A percentile compares a stretch with the other conserved stretches of the same genome.
phyloP scores from a whole-genome alignment of 2,797 vertebrate species.

The Lates japonicus region DNA sequence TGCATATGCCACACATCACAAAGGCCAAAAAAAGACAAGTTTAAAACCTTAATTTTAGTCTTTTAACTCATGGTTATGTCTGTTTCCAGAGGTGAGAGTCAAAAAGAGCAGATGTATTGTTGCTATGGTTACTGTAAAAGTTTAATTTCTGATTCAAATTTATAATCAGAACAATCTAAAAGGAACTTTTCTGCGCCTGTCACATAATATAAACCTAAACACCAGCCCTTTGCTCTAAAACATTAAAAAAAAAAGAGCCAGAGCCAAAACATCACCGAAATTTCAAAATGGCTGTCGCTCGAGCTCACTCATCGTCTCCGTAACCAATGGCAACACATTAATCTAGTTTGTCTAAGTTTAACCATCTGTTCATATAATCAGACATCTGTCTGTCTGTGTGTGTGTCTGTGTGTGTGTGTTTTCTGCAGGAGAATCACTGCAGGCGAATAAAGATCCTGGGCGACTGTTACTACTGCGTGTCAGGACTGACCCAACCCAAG shows the following conservation, averaged over 20 bases:
- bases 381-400: background rate
- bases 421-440: slow-evolving; percentile 95
- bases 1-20: no score
- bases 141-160: no score
- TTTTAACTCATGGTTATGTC: background rate
- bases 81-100: background rate
- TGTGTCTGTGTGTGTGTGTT: slow-evolving; percentile 2
- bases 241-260: no score
- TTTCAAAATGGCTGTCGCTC: no score
- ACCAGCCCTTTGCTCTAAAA: no score
- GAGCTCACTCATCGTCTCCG: background rate
- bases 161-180: no score
- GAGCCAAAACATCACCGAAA: no score
- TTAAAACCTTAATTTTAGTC: no score
- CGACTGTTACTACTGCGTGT: slow-evolving; percentile 99
- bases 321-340: background rate
- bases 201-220: no score
- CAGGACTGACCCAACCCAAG: slow-evolving; percentile 97
- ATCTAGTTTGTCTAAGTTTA: background rate
- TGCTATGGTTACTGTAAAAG: background rate
- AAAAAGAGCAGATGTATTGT: background rate
- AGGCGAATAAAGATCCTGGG: slow-evolving; percentile 98
- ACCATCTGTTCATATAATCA: background rate
- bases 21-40: no score
- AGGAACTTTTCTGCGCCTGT: no score